Evolutionary conservation across 37 sponge, comb jelly and placozoan species (phyloP), one percentile per base, ranked within the genome.

Genomic region (Cliona cf. orientalis): DNA sequence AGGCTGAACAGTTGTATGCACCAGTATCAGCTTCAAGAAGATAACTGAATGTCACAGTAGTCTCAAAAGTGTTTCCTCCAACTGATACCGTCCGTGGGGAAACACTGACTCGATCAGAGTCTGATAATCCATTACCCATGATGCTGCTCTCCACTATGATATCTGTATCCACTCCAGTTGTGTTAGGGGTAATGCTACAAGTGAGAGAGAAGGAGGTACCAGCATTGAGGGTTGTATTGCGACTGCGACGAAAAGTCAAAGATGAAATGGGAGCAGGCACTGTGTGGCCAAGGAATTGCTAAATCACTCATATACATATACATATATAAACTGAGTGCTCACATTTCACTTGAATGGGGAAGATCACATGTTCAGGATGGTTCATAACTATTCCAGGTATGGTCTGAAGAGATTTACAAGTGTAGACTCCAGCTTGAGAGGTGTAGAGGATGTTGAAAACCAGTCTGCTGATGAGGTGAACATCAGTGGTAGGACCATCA

Each of bases 1-100:
- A n/a, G 58, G 74, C 84, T 37, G 1, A 42, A 36, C 84, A 84
- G 56, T 1, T 75, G 76, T 84, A 84, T 58, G 39, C 42, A 14
- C 68, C 84, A 68, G 68, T 76, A 66, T 84, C 67, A 29, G 84
- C 66, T 33, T 75, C 68, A 0, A 40, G 40, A 0, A 84, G 76
- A 41, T 66, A 58, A 53, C 14, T 46, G 68, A 84, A 84, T 23
- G 66, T n/a, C n/a, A n/a, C n/a, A n/a, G n/a, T n/a, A n/a, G n/a
- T n/a, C n/a, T n/a, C n/a, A n/a, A n/a, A n/a, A n/a, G n/a, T n/a
- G n/a, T n/a, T n/a, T n/a, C n/a, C n/a, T n/a, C n/a, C n/a, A n/a
- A n/a, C n/a, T n/a, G n/a, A n/a, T n/a, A n/a, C n/a, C n/a, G n/a
- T n/a, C n/a, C n/a, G n/a, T n/a, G n/a, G n/a, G n/a, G n/a, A n/a